Percentiles rank a stretch among this genome's conserved stretches.
These are phyloP conservation scores for Tetranychus cinnabarinus DNA, from an alignment of 1,140 invertebrate genomes.

Conservation along the genomic window DNA sequence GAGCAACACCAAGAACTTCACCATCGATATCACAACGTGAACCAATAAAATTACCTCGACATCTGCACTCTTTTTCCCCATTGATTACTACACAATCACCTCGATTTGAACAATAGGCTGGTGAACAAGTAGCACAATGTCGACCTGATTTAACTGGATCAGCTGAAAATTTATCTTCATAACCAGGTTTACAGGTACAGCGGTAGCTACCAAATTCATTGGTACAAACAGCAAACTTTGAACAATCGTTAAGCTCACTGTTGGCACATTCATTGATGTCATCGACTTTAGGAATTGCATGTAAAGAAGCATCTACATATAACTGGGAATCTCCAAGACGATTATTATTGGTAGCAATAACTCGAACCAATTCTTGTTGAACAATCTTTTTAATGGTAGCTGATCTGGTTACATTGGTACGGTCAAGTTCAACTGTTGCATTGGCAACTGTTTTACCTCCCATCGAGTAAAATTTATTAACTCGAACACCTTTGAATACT, in stretches of 20 bases:
- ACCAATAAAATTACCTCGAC: constrained; percentile 42
- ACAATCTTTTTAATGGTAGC: constrained; percentile 38
- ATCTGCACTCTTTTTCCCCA: constrained; percentile 45
- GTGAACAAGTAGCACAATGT: constrained; percentile 39
- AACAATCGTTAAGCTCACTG: constrained; percentile 69
- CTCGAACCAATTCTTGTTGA: constrained; percentile 54
- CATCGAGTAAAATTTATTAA: constrained; percentile 54
- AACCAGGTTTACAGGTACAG: constrained; percentile 55
- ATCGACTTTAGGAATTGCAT: constrained; percentile 41
- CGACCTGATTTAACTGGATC: constrained; percentile 38
- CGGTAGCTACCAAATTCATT: constrained; percentile 73
- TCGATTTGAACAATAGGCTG: constrained; percentile 47
- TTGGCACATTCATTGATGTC: constrained; percentile 74
- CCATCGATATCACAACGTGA: constrained; percentile 66
- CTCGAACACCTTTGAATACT: constrained; percentile 48
- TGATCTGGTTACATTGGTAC: constrained; percentile 35
- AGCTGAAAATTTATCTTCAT: constrained; percentile 30
- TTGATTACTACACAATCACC: constrained; percentile 51
- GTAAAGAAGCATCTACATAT: constrained; percentile 50
- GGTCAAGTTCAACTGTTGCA: constrained; percentile 47
- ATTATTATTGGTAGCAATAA: constrained; percentile 51
- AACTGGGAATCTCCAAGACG: constrained; percentile 61
- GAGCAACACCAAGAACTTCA: constrained; percentile 64
- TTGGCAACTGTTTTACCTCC: constrained; percentile 45
- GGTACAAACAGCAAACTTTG: constrained; percentile 49